Evolutionary conservation across 1,140 invertebrate species (phyloP).

Genomic region (Papilio xuthus): DNA sequence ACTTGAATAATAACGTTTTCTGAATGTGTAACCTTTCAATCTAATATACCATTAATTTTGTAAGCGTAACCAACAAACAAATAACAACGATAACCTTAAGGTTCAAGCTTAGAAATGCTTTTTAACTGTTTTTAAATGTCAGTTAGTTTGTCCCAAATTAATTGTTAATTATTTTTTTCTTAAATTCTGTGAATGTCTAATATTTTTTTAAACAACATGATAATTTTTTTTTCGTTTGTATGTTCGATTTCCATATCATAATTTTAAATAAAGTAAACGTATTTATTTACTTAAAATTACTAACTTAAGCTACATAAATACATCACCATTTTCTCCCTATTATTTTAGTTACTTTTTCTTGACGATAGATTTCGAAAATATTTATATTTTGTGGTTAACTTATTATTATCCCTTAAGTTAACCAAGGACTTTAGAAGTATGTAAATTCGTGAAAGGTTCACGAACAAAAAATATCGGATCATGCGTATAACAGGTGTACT

Average conservation of each 20-base stretch:
- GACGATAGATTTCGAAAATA: conserved; percentile 73
- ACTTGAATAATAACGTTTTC: neutral
- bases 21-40: conserved; percentile 10
- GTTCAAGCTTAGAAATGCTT: neutral
- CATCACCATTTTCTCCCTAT: neutral
- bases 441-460: conserved; percentile 76
- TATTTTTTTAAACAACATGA: too few relatives aligned
- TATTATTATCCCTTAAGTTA: conserved; percentile 77
- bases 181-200: neutral
- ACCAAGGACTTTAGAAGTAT: conserved; percentile 74
- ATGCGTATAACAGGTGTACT: conserved; percentile 73
- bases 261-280: neutral
- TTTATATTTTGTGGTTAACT: conserved; percentile 74
- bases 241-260: too few relatives aligned
- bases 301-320: neutral
- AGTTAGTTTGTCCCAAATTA: conserved; percentile 50
- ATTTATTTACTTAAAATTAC: neutral
- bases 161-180: conserved; percentile 38
- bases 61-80: conserved; percentile 15
- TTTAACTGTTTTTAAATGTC: conserved; percentile 5
- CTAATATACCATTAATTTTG: conserved; percentile 7
- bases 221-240: too few relatives aligned
- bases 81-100: conserved; percentile 1
- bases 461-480: conserved; percentile 72
- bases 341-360: conserved; percentile 52